Conservation (phyloP, 2,888 invertebrate species). For the Aricia artaxerxes region DNA sequence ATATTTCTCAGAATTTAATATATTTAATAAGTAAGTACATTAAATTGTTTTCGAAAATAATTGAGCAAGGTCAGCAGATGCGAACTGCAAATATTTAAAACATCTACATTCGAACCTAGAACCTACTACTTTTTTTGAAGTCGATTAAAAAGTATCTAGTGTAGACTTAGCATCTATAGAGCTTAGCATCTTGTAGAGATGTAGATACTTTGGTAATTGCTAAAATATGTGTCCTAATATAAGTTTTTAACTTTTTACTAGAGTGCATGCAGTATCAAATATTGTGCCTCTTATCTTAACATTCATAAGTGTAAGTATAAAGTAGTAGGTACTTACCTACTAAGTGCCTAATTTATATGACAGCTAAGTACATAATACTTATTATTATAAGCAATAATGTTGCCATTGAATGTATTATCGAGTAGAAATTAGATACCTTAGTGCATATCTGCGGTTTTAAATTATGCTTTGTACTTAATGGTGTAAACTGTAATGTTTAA, state of each 20-base stretch:
- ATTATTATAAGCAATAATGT: constrained; percentile 17
- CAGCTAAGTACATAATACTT: neutral
- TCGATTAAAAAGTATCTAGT: neutral
- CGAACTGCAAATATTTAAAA: neutral
- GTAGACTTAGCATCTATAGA: neutral
- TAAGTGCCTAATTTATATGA: neutral
- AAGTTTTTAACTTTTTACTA: neutral
- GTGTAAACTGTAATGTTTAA: neutral
- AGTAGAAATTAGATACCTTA: constrained; percentile 21
- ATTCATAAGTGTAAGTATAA: too few species aligned
- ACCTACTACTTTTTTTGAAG: too few species aligned
- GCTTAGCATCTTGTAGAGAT: neutral
- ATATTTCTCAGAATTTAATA: too few species aligned
- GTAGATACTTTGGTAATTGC: neutral
- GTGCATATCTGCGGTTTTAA: neutral
- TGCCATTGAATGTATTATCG: constrained; percentile 20
- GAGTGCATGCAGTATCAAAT: neutral
- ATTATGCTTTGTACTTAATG: neutral
- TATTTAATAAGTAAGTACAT: neutral
- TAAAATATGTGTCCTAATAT: neutral
- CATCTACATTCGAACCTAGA: too few species aligned
- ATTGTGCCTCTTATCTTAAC: neutral
- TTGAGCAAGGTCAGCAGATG: neutral
- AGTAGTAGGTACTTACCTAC: neutral
- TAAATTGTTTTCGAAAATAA: neutral